These are phyloP conservation scores for Drosophila albomicans DNA, from an alignment of 1,140 invertebrate species.

Conservation along the genomic window DNA sequence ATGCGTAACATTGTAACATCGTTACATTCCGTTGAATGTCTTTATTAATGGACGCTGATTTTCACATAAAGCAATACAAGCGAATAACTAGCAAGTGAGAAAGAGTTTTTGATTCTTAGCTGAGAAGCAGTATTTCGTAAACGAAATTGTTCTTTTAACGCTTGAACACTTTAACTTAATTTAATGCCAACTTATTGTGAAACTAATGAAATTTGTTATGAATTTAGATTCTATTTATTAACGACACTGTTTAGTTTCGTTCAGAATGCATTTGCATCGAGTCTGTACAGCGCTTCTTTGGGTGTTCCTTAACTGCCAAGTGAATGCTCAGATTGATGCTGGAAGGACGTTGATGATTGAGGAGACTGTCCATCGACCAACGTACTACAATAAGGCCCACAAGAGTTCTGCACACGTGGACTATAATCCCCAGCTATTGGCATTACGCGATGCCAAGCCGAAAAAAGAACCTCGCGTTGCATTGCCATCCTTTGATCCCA, in stretches of 20 bases:
- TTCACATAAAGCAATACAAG: conserved; percentile 66
- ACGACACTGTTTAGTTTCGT: not conserved
- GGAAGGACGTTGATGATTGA: not conserved
- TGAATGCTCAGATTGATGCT: not conserved
- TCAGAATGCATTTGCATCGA: not conserved
- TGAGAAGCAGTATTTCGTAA: no score
- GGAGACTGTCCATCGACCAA: not conserved
- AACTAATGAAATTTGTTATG: not conserved
- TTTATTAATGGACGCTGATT: conserved; percentile 81
- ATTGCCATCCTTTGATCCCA: not conserved
- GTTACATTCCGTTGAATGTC: conserved; percentile 59
- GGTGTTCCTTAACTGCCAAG: not conserved
- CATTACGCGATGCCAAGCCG: not conserved
- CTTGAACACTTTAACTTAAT: no score
- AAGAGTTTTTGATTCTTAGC: not conserved
- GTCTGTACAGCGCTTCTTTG: not conserved
- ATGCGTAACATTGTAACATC: conserved; percentile 51
- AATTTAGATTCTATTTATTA: not conserved
- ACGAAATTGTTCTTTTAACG: no score
- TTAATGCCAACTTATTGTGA: not conserved
- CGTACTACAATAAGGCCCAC: not conserved
- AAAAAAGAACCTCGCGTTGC: not conserved
- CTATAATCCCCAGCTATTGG: not conserved
- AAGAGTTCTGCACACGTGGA: not conserved
- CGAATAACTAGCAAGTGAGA: conserved; percentile 38